Evolutionary conservation across 1,140 invertebrate genomes (phyloP).

Genomic region (Chironomus tepperi): DNA sequence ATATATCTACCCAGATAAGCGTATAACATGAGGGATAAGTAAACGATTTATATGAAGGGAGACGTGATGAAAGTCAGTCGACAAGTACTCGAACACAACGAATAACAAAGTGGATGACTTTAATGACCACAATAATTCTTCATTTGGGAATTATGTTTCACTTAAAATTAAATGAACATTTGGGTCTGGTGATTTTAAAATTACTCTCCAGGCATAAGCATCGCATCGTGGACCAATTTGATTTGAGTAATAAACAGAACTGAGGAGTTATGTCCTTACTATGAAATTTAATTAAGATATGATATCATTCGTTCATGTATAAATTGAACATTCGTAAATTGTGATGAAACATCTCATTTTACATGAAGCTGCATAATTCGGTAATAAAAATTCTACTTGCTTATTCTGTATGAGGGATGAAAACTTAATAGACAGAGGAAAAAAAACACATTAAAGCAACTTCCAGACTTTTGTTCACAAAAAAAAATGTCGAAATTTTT

Average conservation of each 20-base stretch:
- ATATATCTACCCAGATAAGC: not conserved
- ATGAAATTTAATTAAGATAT: not conserved
- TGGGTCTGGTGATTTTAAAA: not conserved
- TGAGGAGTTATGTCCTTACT: not conserved
- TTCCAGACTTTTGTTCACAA: not conserved
- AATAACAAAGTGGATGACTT: not conserved
- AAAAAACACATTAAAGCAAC: not conserved
- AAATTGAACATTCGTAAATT: not conserved
- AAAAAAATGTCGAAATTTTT: not conserved
- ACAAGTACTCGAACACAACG: too few relatives aligned
- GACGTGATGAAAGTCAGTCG: not conserved
- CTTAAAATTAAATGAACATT: constrained; percentile 21
- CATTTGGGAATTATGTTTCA: constrained; percentile 18
- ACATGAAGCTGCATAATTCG: constrained; percentile 19
- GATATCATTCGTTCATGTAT: too few relatives aligned
- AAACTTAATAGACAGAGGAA: not conserved
- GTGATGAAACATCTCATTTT: not conserved
- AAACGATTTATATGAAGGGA: not conserved
- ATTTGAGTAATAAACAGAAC: not conserved
- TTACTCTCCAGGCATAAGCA: not conserved
- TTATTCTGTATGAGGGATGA: too few relatives aligned
- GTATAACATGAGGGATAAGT: not conserved
- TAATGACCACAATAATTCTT: constrained; percentile 24
- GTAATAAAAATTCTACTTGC: constrained; percentile 17
- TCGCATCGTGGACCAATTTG: not conserved